A percentile compares a stretch with the other conserved stretches of the same genome.
phyloP scores from a whole-genome alignment of 2,888 invertebrate species.

The Onchidella celtica region DNA sequence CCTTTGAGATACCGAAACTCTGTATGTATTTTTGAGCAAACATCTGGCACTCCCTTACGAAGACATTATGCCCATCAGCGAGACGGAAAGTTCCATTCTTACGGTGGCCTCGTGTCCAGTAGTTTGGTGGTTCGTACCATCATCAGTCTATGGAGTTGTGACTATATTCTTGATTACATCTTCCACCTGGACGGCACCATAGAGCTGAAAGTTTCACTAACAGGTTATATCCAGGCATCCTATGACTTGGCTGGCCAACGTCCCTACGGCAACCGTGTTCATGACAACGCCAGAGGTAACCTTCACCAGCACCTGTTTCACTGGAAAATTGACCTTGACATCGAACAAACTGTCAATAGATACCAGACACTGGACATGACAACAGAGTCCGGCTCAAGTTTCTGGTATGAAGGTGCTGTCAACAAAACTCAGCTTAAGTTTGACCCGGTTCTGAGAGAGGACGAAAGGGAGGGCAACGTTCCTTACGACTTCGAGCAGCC shows the following conservation, averaged over 20 bases:
- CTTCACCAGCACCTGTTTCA: slow-evolving; percentile 73
- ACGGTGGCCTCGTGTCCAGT: slow-evolving; percentile 67
- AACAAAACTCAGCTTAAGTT: slow-evolving; percentile 64
- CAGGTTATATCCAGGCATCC: slow-evolving; percentile 72
- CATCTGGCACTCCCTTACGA: slow-evolving; percentile 68
- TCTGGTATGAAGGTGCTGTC: slow-evolving; percentile 52
- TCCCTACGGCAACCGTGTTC: slow-evolving; percentile 64
- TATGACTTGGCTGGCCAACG: slow-evolving; percentile 63
- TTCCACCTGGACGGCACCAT: slow-evolving; percentile 74
- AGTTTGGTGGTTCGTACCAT: slow-evolving; percentile 70
- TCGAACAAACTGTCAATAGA: slow-evolving; percentile 66
- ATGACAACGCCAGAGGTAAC: slow-evolving; percentile 64
- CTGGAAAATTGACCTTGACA: slow-evolving; percentile 75
- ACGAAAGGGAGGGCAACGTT: slow-evolving; percentile 65
- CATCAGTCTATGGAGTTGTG: slow-evolving; percentile 69
- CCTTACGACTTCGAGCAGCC: slow-evolving; percentile 61
- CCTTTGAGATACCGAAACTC: slow-evolving; percentile 60
- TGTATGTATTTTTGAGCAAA: slow-evolving; percentile 74
- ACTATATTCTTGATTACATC: slow-evolving; percentile 74
- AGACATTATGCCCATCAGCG: slow-evolving; percentile 66
- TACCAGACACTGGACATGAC: slow-evolving; percentile 65
- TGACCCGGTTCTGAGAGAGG: slow-evolving; percentile 54
- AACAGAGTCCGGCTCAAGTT: slow-evolving; percentile 43
- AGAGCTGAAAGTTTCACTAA: slow-evolving; percentile 66
- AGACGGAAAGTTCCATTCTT: slow-evolving; percentile 53